Evolutionary conservation across 2,797 vertebrate genomes (phyloP), one percentile per base, ranked within the genome.

Genomic region (Propithecus perrieri): DNA sequence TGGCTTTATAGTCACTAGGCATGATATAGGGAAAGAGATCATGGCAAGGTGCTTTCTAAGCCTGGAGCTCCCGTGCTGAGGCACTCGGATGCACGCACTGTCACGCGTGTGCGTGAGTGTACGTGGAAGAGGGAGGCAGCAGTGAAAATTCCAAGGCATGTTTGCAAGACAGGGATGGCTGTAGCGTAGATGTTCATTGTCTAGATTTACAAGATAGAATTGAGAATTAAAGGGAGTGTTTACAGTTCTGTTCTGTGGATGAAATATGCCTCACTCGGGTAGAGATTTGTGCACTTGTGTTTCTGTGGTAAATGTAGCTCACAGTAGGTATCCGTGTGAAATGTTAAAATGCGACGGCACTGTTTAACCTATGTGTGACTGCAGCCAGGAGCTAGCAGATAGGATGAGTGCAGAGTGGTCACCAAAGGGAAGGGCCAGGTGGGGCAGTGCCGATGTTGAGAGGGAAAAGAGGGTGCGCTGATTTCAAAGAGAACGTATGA

Each of bases 241-340:
- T 67, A 2, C 15, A 18, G 85, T 46, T 90, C 43, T 71, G 75
- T 63, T 88, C 38, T 88, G 89, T 75, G 46, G 18, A 38, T 59
- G 63, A 75, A 43, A 4, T 20, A 11, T 2, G 2, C 33, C 43
- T 46, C 72, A 26, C 33, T 67, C 30, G 35, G 22, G 89, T 35
- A 35, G 86, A 78, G 67, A 61, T 71, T 28, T 85, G 89, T 69
- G 46, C 26, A 3, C 85, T 69, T 55, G 7, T 71, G 41, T 95
- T 20, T 84, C 0, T 28, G 30, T 71, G 22, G 35, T 87, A 46
- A 91, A 74, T 94, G 35, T 10, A 76, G 89, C 61, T 67, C 41
- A 46, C 43, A 3, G 84, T 72, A 22, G 1, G 43, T 11, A 30
- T 85, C 24, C 0, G 59, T 41, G 57, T 83, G 79, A 88, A 28